phyloP scores from a whole-genome alignment of 2,797 vertebrate genomes.

The Sitta carolinensis region DNA sequence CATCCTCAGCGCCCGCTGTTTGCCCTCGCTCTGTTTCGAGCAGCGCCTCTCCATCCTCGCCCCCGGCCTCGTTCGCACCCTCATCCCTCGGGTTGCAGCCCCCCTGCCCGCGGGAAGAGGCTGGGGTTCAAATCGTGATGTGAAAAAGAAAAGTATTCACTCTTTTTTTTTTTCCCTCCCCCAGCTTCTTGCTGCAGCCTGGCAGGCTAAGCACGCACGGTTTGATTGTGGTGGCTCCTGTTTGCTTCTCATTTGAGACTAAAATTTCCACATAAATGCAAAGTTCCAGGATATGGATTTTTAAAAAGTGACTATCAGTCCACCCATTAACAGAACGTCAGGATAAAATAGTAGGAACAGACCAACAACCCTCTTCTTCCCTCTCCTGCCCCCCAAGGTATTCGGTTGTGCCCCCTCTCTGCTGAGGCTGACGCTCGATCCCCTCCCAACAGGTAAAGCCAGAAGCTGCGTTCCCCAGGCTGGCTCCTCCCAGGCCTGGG shows the following conservation, averaged over 20 bases:
- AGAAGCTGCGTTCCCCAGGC: background rate
- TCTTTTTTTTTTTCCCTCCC: rapidly evolving
- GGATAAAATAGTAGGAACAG: background rate
- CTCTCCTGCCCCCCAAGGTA: rapidly evolving
- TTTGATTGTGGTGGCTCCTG: background rate
- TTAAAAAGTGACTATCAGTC: too few relatives aligned
- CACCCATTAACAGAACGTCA: background rate
- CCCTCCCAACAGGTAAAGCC: rapidly evolving
- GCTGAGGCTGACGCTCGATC: background rate
- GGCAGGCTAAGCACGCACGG: rapidly evolving
- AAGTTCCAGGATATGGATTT: background rate
- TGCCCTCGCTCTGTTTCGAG: too few relatives aligned
- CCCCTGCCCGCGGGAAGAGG: background rate
- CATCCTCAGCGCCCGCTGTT: background rate
- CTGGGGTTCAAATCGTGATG: rapidly evolving
- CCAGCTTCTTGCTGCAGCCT: background rate
- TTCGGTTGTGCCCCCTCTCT: background rate
- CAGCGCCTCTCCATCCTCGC: background rate
- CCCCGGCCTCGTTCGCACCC: background rate
- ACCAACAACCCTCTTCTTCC: background rate
- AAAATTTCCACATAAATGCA: too few relatives aligned
- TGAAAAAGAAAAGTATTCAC: background rate
- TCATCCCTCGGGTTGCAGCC: rapidly evolving
- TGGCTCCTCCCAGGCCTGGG: background rate
- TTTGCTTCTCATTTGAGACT: background rate